These are phyloP conservation scores for Drosophila rubida DNA, from an alignment of 2,888 invertebrate species.

Conservation along the genomic window DNA sequence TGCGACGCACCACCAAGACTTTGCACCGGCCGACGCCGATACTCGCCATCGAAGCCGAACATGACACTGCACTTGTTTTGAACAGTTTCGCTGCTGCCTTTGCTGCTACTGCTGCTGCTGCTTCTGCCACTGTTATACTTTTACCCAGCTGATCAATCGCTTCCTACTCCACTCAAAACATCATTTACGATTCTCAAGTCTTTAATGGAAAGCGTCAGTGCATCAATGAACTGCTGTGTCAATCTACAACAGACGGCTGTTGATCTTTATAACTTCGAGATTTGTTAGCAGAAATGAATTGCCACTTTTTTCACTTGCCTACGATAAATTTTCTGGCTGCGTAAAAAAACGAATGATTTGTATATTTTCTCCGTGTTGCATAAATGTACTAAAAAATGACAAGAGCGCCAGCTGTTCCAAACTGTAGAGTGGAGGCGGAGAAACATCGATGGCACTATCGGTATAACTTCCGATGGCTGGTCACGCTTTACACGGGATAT, in stretches of 20 bases:
- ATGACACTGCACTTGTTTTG: slow-evolving; percentile 81
- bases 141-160: slow-evolving; percentile 59
- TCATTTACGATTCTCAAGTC: slow-evolving; percentile 36
- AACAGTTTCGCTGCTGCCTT: slow-evolving; percentile 15
- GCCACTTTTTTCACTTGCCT: slow-evolving; percentile 32
- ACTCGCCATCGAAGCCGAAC: slow-evolving; percentile 96
- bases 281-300: slow-evolving; percentile 11
- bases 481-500: too few species aligned
- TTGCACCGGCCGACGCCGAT: slow-evolving; percentile 93
- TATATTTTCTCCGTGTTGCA: slow-evolving; percentile 62
- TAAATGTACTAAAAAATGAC: slow-evolving; percentile 46
- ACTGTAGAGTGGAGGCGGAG: slow-evolving; percentile 19
- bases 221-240: not conserved
- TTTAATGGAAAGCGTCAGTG: slow-evolving; percentile 8
- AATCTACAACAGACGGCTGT: slow-evolving; percentile 10
- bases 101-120: slow-evolving; percentile 15
- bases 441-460: too few species aligned
- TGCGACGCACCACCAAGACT: slow-evolving; percentile 95
- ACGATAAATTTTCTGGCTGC: slow-evolving; percentile 60
- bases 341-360: slow-evolving; percentile 72
- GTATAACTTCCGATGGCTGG: too few species aligned
- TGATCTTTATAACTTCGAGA: not conserved
- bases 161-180: slow-evolving; percentile 44
- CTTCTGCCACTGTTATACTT: slow-evolving; percentile 39
- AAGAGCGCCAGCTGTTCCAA: slow-evolving; percentile 49